A percentile compares a stretch with the other conserved stretches of the same genome.
Evolutionary conservation across 2,797 vertebrate species (phyloP).

Genomic region (Kryptolebias ocellatus): DNA sequence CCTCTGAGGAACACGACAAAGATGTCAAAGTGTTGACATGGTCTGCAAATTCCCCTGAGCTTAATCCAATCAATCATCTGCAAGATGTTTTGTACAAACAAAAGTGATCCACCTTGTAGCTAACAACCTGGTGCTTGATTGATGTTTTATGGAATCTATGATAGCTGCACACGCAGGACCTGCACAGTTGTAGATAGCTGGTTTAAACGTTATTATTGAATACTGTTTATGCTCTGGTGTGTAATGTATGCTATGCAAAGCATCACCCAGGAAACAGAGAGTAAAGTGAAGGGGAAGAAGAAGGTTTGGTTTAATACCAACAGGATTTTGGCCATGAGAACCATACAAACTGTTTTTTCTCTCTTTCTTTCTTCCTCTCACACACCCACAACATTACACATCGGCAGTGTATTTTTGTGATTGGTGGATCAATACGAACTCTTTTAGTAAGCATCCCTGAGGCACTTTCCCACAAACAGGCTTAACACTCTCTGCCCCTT

Average conservation of each 20-base stretch:
- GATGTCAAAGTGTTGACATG: neutral
- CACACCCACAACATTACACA: slow-evolving; percentile 37
- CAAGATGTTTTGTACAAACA: neutral
- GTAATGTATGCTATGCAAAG: too few species aligned
- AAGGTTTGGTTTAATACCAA: slow-evolving; percentile 11
- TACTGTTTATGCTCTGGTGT: too few species aligned
- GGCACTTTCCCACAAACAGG: slow-evolving; percentile 77
- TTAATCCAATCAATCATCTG: neutral
- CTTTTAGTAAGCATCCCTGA: slow-evolving; percentile 69
- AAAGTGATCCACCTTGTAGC: too few species aligned
- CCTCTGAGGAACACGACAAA: neutral
- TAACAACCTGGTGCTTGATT: neutral
- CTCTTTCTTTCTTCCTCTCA: slow-evolving; percentile 3
- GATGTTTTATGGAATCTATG: too few species aligned
- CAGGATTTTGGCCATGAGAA: slow-evolving; percentile 6
- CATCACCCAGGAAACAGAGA: slow-evolving; percentile 26
- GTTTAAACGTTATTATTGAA: too few species aligned
- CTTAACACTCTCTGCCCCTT: slow-evolving; percentile 62
- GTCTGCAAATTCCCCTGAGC: neutral
- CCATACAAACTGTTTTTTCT: too few species aligned
- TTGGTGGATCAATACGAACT: slow-evolving; percentile 73
- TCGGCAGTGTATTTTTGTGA: slow-evolving; percentile 56
- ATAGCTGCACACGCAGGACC: neutral
- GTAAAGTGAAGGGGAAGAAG: slow-evolving; percentile 10
- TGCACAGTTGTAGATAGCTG: too few species aligned